Percentiles rank a stretch among this genome's conserved stretches.
phyloP scores from a whole-genome alignment of 92 coral and sea anemone species.

The Zoanthus gigantus region DNA sequence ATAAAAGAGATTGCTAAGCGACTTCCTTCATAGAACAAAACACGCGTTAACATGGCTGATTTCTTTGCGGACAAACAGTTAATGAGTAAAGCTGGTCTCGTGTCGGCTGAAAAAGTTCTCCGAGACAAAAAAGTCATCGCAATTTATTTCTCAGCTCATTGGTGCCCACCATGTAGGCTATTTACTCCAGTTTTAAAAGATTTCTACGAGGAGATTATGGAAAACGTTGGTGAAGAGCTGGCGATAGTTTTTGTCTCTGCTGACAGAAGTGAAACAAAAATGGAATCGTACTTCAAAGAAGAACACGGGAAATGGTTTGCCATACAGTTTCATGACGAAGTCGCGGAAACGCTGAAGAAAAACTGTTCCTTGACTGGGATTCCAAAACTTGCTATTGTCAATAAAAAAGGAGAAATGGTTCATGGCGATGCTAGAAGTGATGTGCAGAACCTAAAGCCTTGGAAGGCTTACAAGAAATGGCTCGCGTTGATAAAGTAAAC shows the following conservation, averaged over 20 bases:
- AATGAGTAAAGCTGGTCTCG: constrained; percentile 9
- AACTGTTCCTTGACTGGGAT: constrained; percentile 58
- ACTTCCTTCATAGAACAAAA: background rate
- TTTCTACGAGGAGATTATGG: constrained; percentile 52
- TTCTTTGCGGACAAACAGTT: constrained; percentile 32
- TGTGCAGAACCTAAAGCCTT: constrained; percentile 23
- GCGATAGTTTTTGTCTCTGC: constrained; percentile 63
- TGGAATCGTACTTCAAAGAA: constrained; percentile 45
- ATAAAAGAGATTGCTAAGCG: background rate
- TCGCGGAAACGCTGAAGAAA: constrained; percentile 26
- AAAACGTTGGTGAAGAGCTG: constrained; percentile 19
- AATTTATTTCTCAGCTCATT: constrained; percentile 33
- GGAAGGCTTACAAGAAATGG: constrained; percentile 55
- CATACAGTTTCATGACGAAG: constrained; percentile 40
- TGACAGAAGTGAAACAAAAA: constrained; percentile 41
- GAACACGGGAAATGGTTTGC: constrained; percentile 69
- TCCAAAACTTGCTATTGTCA: constrained; percentile 57
- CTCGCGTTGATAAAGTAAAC: background rate
- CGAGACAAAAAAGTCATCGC: background rate
- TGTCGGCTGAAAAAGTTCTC: constrained; percentile 29
- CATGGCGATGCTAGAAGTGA: constrained; percentile 57
- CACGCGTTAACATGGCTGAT: constrained; percentile 2
- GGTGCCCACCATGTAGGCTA: constrained; percentile 41
- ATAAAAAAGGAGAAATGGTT: constrained; percentile 49
- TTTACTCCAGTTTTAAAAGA: constrained; percentile 66